Base-by-base conservation (phyloP, 2,888 invertebrate genomes). In the Craniophora ligustri region DNA sequence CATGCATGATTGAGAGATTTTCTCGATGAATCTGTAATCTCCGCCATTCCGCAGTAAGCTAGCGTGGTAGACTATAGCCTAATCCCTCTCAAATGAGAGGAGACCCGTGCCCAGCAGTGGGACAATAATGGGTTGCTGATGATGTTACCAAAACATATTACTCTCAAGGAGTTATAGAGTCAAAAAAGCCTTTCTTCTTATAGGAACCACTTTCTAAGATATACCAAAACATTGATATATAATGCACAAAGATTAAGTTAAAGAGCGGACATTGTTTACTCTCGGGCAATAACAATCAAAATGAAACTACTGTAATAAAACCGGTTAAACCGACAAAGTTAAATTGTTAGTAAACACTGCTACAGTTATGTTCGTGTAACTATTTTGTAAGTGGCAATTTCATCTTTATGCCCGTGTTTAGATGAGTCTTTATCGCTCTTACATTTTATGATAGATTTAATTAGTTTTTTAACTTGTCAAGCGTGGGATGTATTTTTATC, bases 301-400 rank as follows among this genome's bases (percentile, higher is more conserved):
- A 50, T 56, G 59, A 56, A 68, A 67, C 63, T 55, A 36, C 40
- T 2, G 56, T 40, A 36, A 57, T 68, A 64, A 64, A 76, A 75
- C 67, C 56, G 62, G 71, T 72, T 74, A 60, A 64, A 61, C 54
- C 59, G 40, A 45, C 64, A 54, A 76, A 77, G 76, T 76, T 75
- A 70, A 77, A 76, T 75, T 73, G 75, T 76, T 64, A 48, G 64
- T 69, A 56, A 70, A 68, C 65, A 71, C 50, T 45, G 23, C 45
- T 32, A 46, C 36, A 28, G 32, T 56, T 39, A 56, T 55, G 28
- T 53, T 16, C 15, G 6, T 35, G 28, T 54, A 69, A 67, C 58
- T 64, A 59, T 64, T 72, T 59, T 41, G 45, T 68, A 63, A 71
- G 60, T 53, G 38, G 56, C 38, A 23, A 46, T 67, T 62, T 57